A percentile compares a stretch with the other conserved stretches of the same genome.
phyloP scores from a whole-genome alignment of 1,140 invertebrate species.

The Theocolax elegans region DNA sequence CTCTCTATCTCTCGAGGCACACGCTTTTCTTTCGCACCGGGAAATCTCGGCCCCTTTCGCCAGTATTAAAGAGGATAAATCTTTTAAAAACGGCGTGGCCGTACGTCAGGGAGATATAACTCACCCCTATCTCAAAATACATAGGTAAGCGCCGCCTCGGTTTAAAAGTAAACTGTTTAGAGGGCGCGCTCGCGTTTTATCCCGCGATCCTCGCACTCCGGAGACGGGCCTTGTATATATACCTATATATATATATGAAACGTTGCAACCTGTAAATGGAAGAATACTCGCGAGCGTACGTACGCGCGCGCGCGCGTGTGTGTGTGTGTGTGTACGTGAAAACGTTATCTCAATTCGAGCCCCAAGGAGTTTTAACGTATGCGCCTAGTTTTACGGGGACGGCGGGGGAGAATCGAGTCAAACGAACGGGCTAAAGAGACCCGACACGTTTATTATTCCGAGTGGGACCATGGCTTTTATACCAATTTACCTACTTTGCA shows the following conservation, averaged over 20 bases:
- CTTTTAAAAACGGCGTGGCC: constrained; percentile 59
- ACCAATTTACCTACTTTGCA: constrained; percentile 24
- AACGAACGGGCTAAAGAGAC: not conserved
- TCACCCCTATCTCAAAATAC: constrained; percentile 65
- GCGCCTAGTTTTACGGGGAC: too few species aligned
- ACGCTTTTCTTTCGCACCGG: too few species aligned
- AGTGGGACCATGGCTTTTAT: not conserved
- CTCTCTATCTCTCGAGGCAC: too few species aligned
- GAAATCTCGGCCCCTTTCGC: too few species aligned
- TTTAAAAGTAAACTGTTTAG: constrained; percentile 65
- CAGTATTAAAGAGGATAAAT: constrained; percentile 61
- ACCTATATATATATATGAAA: too few species aligned
- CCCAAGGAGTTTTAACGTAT: not conserved
- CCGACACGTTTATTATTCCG: constrained; percentile 28
- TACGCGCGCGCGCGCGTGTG: too few species aligned
- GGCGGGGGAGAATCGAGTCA: not conserved
- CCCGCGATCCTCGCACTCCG: too few species aligned
- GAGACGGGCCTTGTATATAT: not conserved
- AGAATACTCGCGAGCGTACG: too few species aligned
- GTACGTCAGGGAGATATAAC: constrained; percentile 54
- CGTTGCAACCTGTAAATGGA: too few species aligned
- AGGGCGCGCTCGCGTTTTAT: constrained; percentile 43
- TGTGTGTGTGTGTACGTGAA: not conserved
- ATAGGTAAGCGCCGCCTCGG: constrained; percentile 50
- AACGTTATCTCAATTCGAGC: not conserved